These are phyloP conservation scores for Platanista minor DNA, from an alignment of 2,113 vertebrate genomes.

Conservation along the genomic window DNA sequence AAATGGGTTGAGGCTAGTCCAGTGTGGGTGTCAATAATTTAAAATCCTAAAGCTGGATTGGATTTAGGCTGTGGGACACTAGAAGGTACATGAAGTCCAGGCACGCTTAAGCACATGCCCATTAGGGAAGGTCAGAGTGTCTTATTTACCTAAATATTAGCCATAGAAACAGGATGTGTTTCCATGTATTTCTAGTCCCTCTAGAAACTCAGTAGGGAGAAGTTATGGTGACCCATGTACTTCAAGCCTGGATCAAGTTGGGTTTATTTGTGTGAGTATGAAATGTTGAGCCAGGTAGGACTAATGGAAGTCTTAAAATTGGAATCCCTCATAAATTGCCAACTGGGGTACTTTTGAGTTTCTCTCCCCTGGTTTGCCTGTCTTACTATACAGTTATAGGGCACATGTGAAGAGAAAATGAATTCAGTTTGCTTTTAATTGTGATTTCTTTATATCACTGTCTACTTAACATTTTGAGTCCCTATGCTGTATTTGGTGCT, in stretches of 20 bases:
- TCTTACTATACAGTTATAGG: rapidly evolving
- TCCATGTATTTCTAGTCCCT: rapidly evolving
- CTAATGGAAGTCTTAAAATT: rapidly evolving
- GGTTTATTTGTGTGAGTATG: not conserved
- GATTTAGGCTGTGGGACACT: not conserved
- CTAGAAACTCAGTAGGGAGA: rapidly evolving
- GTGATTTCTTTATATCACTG: not conserved
- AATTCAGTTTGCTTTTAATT: not conserved
- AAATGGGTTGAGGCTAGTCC: not conserved
- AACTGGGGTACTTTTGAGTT: not conserved
- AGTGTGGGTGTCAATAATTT: not conserved
- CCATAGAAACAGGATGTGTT: not conserved
- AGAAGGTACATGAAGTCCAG: not conserved
- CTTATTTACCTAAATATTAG: not conserved
- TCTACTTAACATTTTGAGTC: not conserved
- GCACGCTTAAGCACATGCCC: not conserved
- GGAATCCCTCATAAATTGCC: too few relatives aligned
- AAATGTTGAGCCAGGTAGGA: not conserved
- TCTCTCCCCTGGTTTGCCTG: not conserved
- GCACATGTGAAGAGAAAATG: rapidly evolving
- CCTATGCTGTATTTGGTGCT: not conserved
- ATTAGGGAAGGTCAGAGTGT: not conserved
- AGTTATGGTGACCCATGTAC: not conserved
- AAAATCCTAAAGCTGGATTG: not conserved
- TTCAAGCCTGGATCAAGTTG: not conserved